phyloP scores from a whole-genome alignment of 2,888 invertebrate genomes.

The Xestoiulus laeticollis region DNA sequence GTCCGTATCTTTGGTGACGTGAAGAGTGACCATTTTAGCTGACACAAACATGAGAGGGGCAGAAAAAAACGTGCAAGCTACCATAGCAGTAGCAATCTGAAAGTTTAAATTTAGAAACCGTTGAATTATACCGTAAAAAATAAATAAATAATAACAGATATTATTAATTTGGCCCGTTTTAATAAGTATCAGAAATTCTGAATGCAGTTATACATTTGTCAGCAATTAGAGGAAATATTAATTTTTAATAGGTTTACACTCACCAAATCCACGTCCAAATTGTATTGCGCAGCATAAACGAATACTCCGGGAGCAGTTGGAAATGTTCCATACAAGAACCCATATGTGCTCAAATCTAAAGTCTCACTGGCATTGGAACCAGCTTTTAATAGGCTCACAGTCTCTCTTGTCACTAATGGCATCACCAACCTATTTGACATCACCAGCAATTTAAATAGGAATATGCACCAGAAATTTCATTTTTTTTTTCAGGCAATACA shows the following conservation, averaged over 20 bases:
- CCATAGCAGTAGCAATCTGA: slow-evolving; percentile 92
- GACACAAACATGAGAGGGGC: slow-evolving; percentile 96
- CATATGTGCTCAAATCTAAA: slow-evolving; percentile 85
- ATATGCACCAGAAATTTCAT: neutral
- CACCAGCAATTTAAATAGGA: neutral
- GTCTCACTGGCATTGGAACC: slow-evolving; percentile 76
- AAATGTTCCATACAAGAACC: slow-evolving; percentile 94
- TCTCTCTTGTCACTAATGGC: slow-evolving; percentile 86
- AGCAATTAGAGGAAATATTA: too few relatives aligned
- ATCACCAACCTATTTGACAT: slow-evolving; percentile 69
- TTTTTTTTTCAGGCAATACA: neutral
- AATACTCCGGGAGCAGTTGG: slow-evolving; percentile 97
- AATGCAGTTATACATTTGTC: too few relatives aligned
- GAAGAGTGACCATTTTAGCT: slow-evolving; percentile 87
- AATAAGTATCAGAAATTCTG: too few relatives aligned
- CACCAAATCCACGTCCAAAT: slow-evolving; percentile 85
- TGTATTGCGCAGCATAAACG: slow-evolving; percentile 89
- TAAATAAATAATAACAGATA: too few relatives aligned
- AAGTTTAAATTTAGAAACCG: neutral
- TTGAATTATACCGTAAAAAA: too few relatives aligned
- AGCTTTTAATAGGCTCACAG: slow-evolving; percentile 75
- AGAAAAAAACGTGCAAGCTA: slow-evolving; percentile 91
- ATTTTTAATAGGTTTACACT: neutral
- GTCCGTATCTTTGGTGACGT: slow-evolving; percentile 74
- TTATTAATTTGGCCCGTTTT: too few relatives aligned